Conservation (phyloP, 2,888 invertebrate genomes). For the Pammene fasciana region DNA sequence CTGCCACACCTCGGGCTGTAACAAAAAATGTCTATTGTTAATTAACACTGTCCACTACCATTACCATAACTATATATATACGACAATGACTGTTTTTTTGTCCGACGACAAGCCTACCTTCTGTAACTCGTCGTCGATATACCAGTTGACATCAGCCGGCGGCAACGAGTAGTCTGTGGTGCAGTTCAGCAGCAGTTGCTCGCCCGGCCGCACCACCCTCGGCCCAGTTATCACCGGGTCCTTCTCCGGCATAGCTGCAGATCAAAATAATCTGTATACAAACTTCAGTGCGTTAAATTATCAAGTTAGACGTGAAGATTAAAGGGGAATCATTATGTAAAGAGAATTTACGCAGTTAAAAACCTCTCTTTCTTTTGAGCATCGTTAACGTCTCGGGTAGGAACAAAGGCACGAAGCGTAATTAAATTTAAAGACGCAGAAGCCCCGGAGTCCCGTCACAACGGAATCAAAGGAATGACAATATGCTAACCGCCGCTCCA, state of each 20-base stretch:
- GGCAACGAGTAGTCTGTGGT: conserved; percentile 77
- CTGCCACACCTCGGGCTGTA: conserved; percentile 74
- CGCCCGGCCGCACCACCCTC: conserved; percentile 74
- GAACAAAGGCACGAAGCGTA: conserved; percentile 43
- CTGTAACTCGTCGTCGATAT: conserved; percentile 75
- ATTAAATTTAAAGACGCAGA: conserved; percentile 42
- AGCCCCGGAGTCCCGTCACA: conserved; percentile 7
- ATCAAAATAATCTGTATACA: conserved; percentile 63
- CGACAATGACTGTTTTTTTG: too few species aligned
- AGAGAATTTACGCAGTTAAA: conserved; percentile 42
- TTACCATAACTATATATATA: too few species aligned
- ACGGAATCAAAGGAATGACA: too few species aligned
- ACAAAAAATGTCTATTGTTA: conserved; percentile 28
- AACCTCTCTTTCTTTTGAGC: conserved; percentile 25
- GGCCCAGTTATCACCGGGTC: conserved; percentile 74
- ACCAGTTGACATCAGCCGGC: conserved; percentile 80
- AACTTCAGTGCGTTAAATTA: conserved; percentile 38
- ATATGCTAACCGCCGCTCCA: too few species aligned
- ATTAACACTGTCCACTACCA: neutral
- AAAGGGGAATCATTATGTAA: conserved; percentile 39
- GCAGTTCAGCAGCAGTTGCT: conserved; percentile 76
- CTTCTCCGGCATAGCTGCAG: conserved; percentile 73
- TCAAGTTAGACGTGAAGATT: conserved; percentile 39
- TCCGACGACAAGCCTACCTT: conserved; percentile 58
- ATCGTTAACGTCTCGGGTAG: conserved; percentile 26